Evolutionary conservation across 2,113 vertebrate genomes (phyloP), one percentile per base, ranked within the genome.

Genomic region (Dromiciops gliroides): DNA sequence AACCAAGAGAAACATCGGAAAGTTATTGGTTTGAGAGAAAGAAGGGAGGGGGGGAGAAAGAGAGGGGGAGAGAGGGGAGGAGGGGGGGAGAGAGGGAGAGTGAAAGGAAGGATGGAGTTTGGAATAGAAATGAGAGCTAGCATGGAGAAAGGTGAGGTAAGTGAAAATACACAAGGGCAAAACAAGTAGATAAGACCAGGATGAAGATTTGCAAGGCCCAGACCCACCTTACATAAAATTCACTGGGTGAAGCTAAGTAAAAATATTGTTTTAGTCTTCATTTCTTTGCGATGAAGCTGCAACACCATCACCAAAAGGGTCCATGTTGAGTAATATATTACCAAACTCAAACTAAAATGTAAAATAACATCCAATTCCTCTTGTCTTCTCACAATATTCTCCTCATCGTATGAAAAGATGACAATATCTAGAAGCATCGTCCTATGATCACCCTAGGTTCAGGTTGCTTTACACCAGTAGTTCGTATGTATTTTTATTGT

Each of bases 271-370:
- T 75, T 75, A n/a, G 19, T n/a, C 37, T 75, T 75, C 16, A 37
- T 90, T 94, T 8, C 92, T 94, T 92, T 89, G 5, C 56, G 24
- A 51, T 50, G 19, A 93, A 91, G 4, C 28, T 94, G 24, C 44
- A 92, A 60, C 51, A 89, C 28, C 60, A 89, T 28, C 48, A 25
- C 67, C 53, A 90, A 94, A 95, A 94, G n/a, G 50, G 31, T 92
- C 37, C 19, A 75, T 75, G 16, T 75, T n/a, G 67, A 75, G 28
- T 31, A 60, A 12, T 28, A 56, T 93, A 48, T 8, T 56, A 90
- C 52, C 96, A 75, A 51, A 94, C 3, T 19, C 83, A 94, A 90
- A 95, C 8, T 93, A 95, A 96, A 91, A 94, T 22, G 51, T 14
- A 51, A 56, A 97, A 95, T 16, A 12, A n/a, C 11, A 92, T 24